Evolutionary conservation across 2,888 invertebrate genomes (phyloP).

Genomic region (Choreutis nemorana): DNA sequence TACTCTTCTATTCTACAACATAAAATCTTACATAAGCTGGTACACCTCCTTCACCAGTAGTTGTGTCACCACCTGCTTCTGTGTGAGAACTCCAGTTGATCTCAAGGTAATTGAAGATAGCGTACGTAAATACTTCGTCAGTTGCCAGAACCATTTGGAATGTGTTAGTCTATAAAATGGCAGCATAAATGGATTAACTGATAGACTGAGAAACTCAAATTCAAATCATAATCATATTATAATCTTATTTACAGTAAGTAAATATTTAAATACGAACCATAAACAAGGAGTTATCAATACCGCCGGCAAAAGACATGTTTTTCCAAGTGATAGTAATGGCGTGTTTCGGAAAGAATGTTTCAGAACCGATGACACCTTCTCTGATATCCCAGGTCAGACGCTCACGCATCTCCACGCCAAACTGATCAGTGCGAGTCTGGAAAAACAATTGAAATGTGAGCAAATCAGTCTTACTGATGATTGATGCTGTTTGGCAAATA

Average conservation of each 20-base stretch:
- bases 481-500: neutral
- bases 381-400: slow-evolving; percentile 88
- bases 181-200: neutral
- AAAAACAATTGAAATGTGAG: slow-evolving; percentile 9
- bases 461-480: neutral
- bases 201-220: neutral
- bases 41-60: slow-evolving; percentile 84
- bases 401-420: slow-evolving; percentile 87
- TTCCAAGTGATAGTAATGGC: slow-evolving; percentile 94
- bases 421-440: slow-evolving; percentile 76
- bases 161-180: slow-evolving; percentile 80
- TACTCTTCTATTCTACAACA: neutral
- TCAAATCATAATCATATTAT: neutral
- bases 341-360: slow-evolving; percentile 90
- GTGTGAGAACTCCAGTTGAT: slow-evolving; percentile 92
- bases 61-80: slow-evolving; percentile 89
- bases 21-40: slow-evolving; percentile 79
- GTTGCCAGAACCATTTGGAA: slow-evolving; percentile 95
- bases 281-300: slow-evolving; percentile 80
- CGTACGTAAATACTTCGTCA: slow-evolving; percentile 93
- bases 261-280: slow-evolving; percentile 51
- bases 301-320: slow-evolving; percentile 92
- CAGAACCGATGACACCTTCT: slow-evolving; percentile 89
- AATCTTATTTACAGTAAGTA: neutral
- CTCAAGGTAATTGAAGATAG: slow-evolving; percentile 92